Percentiles rank a stretch among this genome's conserved stretches.
Evolutionary conservation across 2,888 invertebrate species (phyloP).

Genomic region (Parapristionchus giblindavisi): DNA sequence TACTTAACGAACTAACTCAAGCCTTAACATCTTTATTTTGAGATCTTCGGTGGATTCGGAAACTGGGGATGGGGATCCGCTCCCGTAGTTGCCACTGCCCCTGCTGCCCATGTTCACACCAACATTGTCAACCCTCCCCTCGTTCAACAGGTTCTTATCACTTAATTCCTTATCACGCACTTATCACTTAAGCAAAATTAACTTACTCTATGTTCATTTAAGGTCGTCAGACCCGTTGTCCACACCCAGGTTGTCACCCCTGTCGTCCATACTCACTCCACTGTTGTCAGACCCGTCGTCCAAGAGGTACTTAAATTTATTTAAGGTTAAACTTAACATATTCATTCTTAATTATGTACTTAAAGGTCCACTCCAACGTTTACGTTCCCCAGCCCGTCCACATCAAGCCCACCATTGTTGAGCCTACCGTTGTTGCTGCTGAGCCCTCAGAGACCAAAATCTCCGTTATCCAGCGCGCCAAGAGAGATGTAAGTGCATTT

Average conservation of each 20-base stretch:
- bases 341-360: no score
- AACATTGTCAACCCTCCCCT: constrained; percentile 36
- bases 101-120: constrained; percentile 24
- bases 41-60: constrained; percentile 17
- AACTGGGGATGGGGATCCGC: constrained; percentile 23
- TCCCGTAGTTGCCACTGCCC: background rate
- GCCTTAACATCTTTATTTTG: no score
- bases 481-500: constrained; percentile 7
- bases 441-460: constrained; percentile 30
- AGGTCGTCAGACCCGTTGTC: constrained; percentile 28
- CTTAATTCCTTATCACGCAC: background rate
- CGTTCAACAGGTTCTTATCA: background rate
- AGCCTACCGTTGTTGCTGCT: background rate
- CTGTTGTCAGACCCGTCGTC: constrained; percentile 26
- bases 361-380: no score
- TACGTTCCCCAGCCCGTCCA: no score
- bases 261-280: constrained; percentile 30
- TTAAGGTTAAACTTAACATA: no score
- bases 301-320: constrained; percentile 34
- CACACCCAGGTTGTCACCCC: constrained; percentile 33
- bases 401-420: constrained; percentile 14
- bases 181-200: background rate
- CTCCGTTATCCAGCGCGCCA: constrained; percentile 31
- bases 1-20: no score
- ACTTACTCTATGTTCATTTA: background rate